A percentile compares a stretch with the other conserved stretches of the same genome.
phyloP scores from a whole-genome alignment of 2,888 invertebrate genomes.

The Tupiocoris notatus region DNA sequence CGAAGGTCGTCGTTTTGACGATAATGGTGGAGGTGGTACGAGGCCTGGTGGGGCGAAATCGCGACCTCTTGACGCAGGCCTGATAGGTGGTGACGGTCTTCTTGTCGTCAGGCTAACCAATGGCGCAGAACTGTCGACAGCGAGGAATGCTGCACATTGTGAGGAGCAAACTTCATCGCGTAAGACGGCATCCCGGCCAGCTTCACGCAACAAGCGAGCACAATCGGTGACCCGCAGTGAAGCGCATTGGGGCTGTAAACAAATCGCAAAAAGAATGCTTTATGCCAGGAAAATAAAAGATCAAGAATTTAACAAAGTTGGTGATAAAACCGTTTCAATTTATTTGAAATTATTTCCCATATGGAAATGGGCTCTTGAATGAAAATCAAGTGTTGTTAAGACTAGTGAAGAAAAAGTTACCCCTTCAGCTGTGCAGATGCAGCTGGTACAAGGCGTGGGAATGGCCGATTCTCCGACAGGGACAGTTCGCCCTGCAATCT shows the following conservation, averaged over 20 bases:
- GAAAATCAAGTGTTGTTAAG: no score
- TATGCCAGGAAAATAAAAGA: no score
- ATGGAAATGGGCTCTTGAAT: not conserved
- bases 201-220: slow-evolving; percentile 75
- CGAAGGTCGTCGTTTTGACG: slow-evolving; percentile 21
- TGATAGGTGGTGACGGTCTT: slow-evolving; percentile 33
- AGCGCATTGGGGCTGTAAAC: slow-evolving; percentile 77
- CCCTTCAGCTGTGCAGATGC: slow-evolving; percentile 81
- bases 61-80: slow-evolving; percentile 34
- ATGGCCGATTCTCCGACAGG: slow-evolving; percentile 79
- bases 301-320: not conserved
- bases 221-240: slow-evolving; percentile 86
- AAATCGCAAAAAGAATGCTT: no score
- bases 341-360: not conserved
- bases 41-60: slow-evolving; percentile 46
- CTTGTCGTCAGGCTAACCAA: slow-evolving; percentile 32
- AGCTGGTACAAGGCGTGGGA: slow-evolving; percentile 87
- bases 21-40: slow-evolving; percentile 44
- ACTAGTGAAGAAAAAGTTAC: no score
- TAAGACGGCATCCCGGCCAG: slow-evolving; percentile 76
- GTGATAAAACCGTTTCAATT: not conserved
- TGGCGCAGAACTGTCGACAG: slow-evolving; percentile 27
- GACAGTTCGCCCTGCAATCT: slow-evolving; percentile 75
- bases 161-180: slow-evolving; percentile 87
- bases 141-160: slow-evolving; percentile 64